A percentile compares a stretch with the other conserved stretches of the same genome.
Conservation (phyloP, 2,113 vertebrate genomes). For the Labeo rohita region DNA sequence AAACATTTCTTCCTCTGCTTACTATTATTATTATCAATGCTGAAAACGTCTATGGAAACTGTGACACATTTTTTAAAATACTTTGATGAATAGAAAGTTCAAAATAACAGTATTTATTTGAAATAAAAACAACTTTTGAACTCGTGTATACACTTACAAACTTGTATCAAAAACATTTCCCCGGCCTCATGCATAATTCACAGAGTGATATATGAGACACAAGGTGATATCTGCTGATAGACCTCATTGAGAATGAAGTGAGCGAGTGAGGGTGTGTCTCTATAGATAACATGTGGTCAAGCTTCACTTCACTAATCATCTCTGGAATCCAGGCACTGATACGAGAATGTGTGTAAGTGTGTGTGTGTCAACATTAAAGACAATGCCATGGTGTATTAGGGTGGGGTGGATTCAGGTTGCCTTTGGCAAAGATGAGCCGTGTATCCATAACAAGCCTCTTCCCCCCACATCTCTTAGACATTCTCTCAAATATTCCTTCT, state of each 20-base stretch:
- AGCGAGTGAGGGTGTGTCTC: slow-evolving; percentile 59
- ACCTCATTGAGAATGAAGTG: slow-evolving; percentile 26
- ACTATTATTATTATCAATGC: not conserved
- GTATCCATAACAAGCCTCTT: slow-evolving; percentile 6
- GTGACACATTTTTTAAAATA: not conserved
- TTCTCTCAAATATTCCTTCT: not conserved
- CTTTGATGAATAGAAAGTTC: not conserved
- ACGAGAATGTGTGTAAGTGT: slow-evolving; percentile 56
- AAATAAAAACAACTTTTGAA: not conserved
- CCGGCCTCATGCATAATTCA: not conserved
- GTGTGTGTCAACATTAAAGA: slow-evolving; percentile 57
- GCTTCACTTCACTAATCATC: slow-evolving; percentile 73
- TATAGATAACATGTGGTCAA: slow-evolving; percentile 44
- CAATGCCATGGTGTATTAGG: slow-evolving; percentile 56
- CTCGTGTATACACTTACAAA: not conserved
- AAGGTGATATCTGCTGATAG: slow-evolving; percentile 28
- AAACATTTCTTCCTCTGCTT: not conserved
- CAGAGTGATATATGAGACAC: slow-evolving; percentile 15
- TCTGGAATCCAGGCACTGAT: slow-evolving; percentile 71
- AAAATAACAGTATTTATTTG: not conserved
- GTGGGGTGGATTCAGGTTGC: slow-evolving; percentile 67
- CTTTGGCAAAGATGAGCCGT: slow-evolving; percentile 74
- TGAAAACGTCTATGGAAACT: not conserved
- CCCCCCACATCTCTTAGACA: slow-evolving; percentile 6
- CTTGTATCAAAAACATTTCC: not conserved